Base-by-base conservation (phyloP, 2,797 vertebrate genomes). In the Thalassophryne amazonica region DNA sequence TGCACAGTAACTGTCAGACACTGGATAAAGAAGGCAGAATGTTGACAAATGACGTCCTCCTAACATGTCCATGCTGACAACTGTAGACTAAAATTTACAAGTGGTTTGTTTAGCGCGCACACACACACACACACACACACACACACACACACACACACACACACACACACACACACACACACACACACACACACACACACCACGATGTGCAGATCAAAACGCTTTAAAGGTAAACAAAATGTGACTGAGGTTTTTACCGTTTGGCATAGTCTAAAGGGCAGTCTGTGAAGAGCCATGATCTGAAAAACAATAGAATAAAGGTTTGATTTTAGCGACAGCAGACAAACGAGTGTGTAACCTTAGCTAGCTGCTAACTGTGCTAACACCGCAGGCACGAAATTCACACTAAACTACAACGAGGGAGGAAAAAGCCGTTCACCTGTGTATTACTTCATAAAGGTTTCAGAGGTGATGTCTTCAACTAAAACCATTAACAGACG, bases 251-350 rank as follows among this genome's bases (percentile, higher is more conserved):
- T 9, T 47, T 86, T 88, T 72, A 92, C 91, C 56, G 81, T 77
- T 17, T 41, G 80, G 18, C 86, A 73, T 13, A 92, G 62, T 54
- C 86, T 80, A 20, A 79, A 36, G 15, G 73, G 57, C 33, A 91
- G 22, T 73, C 88, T 87, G 59, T 82, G 84, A 4, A 92, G 76
- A 12, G 84, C 85, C 90, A 91, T 92, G 41, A 66, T 76, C 90
- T 91, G 68, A 51, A 82, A 76, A 19, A 35, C 2, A 18, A 5
- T 23, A 4, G 6, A 46, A 1, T 3, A 41, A n/a, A 12, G 3
- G 7, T 42, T 8, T 24, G 0, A 4, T 14, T 11, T 46, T 10
- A 35, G 2, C 3, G 5, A 23, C 8, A 0, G 5, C 0, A 10
- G 8, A 11, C 3, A 79, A 85, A 86, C 85, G 88, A 86, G 75